Evolutionary conservation across 2,888 invertebrate genomes (phyloP), one percentile per base, ranked within the genome.

Genomic region (Pristionchus entomophagus): DNA sequence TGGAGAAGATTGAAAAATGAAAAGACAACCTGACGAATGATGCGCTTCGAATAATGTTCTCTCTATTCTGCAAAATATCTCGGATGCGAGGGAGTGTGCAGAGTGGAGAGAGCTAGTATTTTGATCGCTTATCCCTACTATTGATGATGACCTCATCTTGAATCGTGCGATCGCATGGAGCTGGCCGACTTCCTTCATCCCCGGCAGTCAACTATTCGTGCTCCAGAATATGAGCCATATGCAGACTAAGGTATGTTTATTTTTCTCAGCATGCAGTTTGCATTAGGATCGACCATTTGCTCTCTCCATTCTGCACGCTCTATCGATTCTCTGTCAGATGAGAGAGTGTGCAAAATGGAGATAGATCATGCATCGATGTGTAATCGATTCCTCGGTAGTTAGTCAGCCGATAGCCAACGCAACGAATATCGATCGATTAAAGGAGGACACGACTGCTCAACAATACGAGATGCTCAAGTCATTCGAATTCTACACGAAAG

Each of bases 101-200:
- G n/a, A 8, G 8, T 26, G 26, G 59, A 59, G 22, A 59, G 26
- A 8, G 26, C 8, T 59, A 22, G n/a, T n/a, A n/a, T n/a, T 59
- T 59, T 26, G 59, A 59, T 59, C 59, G 22, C 6, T 59, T 8
- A 22, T 22, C 14, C 45, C 45, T n/a, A n/a, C 86, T 89, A 2
- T 86, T 89, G 90, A 86, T 26, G 90, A 90, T 62, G 88, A 88
- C 62, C 65, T 90, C 62, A 87, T 89, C 45, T 87, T 88, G 45
- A 87, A 89, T 35, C 87, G 87, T 77, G 89, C 88, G 32, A 81
- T 86, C 77, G 88, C 88, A 1, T 90, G 89, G 89, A 89, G 90
- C 32, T 83, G 86, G 19, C 88, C 87, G n/a, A 89, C 90, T 5
- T 87, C 87, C 38, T 87, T 88, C 45, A 87, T 89, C 22, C 89